Percentiles rank a stretch among this genome's conserved stretches.
Conservation (phyloP, 1,140 invertebrate genomes). For the Meloidogyne hapla region DNA sequence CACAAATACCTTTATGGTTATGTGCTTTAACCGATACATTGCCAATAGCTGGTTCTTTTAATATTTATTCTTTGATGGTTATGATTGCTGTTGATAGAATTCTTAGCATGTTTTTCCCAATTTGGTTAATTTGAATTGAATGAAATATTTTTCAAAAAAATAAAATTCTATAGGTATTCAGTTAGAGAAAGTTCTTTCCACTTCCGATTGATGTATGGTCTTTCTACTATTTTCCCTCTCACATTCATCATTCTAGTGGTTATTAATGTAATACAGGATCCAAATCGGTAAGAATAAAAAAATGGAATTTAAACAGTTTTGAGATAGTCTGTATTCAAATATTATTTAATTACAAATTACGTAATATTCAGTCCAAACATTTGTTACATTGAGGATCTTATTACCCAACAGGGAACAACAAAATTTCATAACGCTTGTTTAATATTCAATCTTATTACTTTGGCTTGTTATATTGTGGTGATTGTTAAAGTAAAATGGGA, state of each 20-base stretch:
- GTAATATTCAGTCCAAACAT: not conserved
- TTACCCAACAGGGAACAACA: not conserved
- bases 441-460: not conserved
- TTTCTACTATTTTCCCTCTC: not conserved
- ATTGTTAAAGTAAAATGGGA: not conserved
- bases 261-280: not conserved
- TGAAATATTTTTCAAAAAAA: no score
- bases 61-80: conserved; percentile 14
- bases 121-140: not conserved
- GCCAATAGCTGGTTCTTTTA: not conserved
- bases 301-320: no score
- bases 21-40: not conserved
- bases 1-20: not conserved
- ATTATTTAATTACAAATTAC: no score
- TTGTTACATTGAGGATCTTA: not conserved
- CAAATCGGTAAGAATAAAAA: not conserved
- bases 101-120: conserved; percentile 16
- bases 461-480: not conserved
- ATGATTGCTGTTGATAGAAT: conserved; percentile 20
- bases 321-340: no score
- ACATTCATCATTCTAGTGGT: not conserved
- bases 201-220: not conserved
- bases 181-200: not conserved
- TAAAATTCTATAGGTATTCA: not conserved
- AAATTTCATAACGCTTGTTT: not conserved